Conservation (phyloP, 2,797 vertebrate genomes). For the Cyclopterus lumpus region DNA sequence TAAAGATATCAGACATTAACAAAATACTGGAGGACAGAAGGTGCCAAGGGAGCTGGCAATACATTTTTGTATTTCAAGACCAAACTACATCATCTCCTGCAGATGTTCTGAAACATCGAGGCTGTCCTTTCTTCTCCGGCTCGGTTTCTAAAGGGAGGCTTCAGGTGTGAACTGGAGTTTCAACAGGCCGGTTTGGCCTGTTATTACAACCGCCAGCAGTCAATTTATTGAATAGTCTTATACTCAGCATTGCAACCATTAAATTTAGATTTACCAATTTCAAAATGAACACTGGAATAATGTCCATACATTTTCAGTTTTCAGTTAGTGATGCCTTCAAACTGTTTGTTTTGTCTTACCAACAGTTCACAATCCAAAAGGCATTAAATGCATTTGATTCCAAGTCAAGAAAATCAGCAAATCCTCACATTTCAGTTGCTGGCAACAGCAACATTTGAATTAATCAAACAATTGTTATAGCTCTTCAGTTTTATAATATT, state of each 20-base stretch:
- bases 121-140: neutral
- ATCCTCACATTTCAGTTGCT: neutral
- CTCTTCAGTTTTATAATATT: neutral
- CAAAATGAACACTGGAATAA: neutral
- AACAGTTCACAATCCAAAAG: neutral
- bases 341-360: neutral
- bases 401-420: neutral
- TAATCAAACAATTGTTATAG: neutral
- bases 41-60: neutral
- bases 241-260: neutral
- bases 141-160: neutral
- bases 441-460: neutral
- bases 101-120: neutral
- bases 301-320: neutral
- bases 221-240: neutral
- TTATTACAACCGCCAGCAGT: neutral
- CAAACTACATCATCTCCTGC: conserved; percentile 7
- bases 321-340: neutral
- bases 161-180: neutral
- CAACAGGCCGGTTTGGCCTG: neutral
- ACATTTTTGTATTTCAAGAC: conserved; percentile 19
- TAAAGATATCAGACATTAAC: conserved; percentile 19
- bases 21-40: conserved; percentile 21
- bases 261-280: neutral
- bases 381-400: neutral